These are phyloP conservation scores for Gopherus flavomarginatus DNA, from an alignment of 2,113 vertebrate species.

Conservation along the genomic window DNA sequence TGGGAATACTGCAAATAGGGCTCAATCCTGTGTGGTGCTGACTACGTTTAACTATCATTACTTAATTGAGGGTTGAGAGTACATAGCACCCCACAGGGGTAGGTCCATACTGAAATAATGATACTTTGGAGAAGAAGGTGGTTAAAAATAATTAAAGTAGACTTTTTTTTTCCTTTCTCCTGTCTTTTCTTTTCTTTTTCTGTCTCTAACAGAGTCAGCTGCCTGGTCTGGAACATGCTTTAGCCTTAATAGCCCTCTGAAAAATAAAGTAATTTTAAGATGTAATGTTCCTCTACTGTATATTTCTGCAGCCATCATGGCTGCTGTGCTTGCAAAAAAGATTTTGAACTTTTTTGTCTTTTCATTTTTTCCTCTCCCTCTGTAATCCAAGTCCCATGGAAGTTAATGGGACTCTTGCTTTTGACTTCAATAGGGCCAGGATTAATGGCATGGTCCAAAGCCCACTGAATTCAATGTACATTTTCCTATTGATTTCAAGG, in stretches of 20 bases:
- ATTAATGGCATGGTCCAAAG: neutral
- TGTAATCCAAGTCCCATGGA: neutral
- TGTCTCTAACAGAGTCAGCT: neutral
- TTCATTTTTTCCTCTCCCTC: neutral
- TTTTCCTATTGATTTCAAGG: neutral
- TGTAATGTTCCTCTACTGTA: neutral
- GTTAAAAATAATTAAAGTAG: neutral
- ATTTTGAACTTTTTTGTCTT: slow-evolving; percentile 1
- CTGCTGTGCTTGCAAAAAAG: fast-evolving
- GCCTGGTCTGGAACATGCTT: neutral
- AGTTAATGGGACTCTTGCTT: neutral
- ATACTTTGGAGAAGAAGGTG: neutral
- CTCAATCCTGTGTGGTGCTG: neutral
- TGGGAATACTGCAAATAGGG: neutral
- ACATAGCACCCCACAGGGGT: slow-evolving; percentile 15
- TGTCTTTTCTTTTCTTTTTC: neutral
- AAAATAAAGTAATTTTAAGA: neutral
- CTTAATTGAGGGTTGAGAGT: neutral
- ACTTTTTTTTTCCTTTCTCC: neutral
- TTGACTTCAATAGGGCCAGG: neutral
- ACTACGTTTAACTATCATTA: neutral
- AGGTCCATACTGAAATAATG: neutral
- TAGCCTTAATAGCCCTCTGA: slow-evolving; percentile 34
- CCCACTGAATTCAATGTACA: neutral
- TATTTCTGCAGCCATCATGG: neutral